phyloP scores from a whole-genome alignment of 2,888 invertebrate genomes.

The Agrilus mali region DNA sequence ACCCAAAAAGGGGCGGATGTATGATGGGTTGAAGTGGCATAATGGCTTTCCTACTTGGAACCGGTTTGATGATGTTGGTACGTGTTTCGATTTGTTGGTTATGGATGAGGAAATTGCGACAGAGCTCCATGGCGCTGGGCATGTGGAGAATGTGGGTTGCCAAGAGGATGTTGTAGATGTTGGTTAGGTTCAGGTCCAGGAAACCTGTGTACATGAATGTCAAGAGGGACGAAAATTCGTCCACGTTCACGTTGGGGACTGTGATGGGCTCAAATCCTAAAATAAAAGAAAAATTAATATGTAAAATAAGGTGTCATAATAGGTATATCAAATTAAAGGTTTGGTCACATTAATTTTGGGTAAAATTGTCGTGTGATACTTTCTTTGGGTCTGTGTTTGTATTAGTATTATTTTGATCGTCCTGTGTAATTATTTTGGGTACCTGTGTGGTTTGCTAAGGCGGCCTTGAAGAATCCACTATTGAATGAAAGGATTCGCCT shows the following conservation, averaged over 20 bases:
- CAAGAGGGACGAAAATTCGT: conserved; percentile 53
- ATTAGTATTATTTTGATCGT: background rate
- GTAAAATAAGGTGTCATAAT: no score
- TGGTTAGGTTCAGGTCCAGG: conserved; percentile 52
- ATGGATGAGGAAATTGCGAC: conserved; percentile 48
- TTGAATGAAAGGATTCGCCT: conserved; percentile 50
- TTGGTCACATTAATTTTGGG: no score
- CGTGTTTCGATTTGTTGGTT: conserved; percentile 29
- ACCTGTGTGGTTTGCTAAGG: conserved; percentile 35
- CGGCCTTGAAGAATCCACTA: conserved; percentile 58
- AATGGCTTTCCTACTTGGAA: conserved; percentile 36
- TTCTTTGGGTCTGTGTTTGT: background rate
- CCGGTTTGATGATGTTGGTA: conserved; percentile 41
- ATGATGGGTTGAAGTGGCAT: conserved; percentile 23
- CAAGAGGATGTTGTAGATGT: conserved; percentile 57
- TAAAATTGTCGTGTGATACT: no score
- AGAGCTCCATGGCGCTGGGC: conserved; percentile 58
- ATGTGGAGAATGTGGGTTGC: conserved; percentile 63
- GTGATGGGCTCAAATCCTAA: conserved; percentile 32
- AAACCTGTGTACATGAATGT: conserved; percentile 67
- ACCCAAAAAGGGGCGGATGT: conserved; percentile 17
- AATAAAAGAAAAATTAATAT: conserved; percentile 10
- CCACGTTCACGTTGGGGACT: conserved; percentile 43
- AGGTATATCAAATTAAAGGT: no score
- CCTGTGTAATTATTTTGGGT: conserved; percentile 4